These are phyloP conservation scores for Augochlora pura DNA, from an alignment of 1,140 invertebrate genomes.

Conservation along the genomic window DNA sequence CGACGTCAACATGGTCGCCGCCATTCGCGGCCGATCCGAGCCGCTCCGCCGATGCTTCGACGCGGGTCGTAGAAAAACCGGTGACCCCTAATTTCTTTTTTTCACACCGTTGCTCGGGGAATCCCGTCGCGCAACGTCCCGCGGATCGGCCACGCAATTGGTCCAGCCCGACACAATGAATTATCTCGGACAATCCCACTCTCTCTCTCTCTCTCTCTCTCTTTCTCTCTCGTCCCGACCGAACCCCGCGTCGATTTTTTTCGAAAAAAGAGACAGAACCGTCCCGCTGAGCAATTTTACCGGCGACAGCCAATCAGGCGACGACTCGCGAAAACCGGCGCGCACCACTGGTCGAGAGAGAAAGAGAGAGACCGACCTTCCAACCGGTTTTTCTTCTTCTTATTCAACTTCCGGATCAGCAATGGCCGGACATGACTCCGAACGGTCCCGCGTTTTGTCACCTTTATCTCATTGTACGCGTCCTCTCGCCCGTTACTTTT, in stretches of 20 bases:
- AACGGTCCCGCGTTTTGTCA: constrained; percentile 35
- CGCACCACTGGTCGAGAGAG: constrained; percentile 39
- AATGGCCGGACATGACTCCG: constrained; percentile 66
- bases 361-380: neutral
- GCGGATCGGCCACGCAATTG: constrained; percentile 62
- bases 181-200: constrained; percentile 49
- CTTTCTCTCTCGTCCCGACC: constrained; percentile 1
- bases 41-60: neutral
- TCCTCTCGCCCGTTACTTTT: constrained; percentile 33
- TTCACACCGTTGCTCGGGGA: constrained; percentile 23
- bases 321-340: constrained; percentile 10
- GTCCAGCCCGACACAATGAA: constrained; percentile 65
- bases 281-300: constrained; percentile 63
- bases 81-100: constrained; percentile 37
- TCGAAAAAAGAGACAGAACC: constrained; percentile 43
- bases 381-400: constrained; percentile 46
- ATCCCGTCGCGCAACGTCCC: constrained; percentile 34
- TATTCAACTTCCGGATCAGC: constrained; percentile 45
- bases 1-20: neutral
- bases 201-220: no score
- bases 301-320: constrained; percentile 50
- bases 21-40: neutral
- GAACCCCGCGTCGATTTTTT: constrained; percentile 30
- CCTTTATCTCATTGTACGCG: constrained; percentile 21
- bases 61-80: neutral